Evolutionary conservation across 1,140 invertebrate species (phyloP).

Genomic region (Helicoverpa armigera): DNA sequence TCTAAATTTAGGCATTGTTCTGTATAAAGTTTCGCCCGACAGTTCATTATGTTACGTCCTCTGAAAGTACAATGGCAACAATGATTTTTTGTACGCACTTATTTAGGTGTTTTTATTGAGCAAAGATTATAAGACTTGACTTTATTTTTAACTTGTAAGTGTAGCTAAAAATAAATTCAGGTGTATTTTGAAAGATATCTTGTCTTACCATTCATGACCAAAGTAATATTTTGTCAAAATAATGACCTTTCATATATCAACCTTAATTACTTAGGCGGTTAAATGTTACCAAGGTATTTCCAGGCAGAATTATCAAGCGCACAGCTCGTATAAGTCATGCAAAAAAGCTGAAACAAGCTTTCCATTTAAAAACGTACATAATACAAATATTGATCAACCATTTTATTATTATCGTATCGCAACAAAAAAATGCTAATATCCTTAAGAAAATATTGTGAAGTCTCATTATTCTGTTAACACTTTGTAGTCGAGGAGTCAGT

Average conservation of each 20-base stretch:
- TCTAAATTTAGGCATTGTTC: conserved; percentile 35
- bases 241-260: too few species aligned
- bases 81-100: neutral
- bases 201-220: too few species aligned
- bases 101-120: conserved; percentile 7
- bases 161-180: too few species aligned
- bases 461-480: conserved; percentile 14
- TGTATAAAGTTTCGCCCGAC: neutral
- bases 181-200: too few species aligned
- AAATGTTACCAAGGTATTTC: too few species aligned
- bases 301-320: too few species aligned
- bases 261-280: too few species aligned
- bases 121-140: neutral
- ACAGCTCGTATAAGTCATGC: too few species aligned
- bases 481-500: neutral
- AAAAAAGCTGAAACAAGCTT: neutral
- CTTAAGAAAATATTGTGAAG: conserved; percentile 17
- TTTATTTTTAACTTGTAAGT: too few species aligned
- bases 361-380: neutral
- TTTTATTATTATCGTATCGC: conserved; percentile 15
- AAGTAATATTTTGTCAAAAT: too few species aligned
- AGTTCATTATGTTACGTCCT: conserved; percentile 9
- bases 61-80: neutral
- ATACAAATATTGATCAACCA: conserved; percentile 13
- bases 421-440: conserved; percentile 24